Evolutionary conservation across 1,140 invertebrate species (phyloP), one percentile per base, ranked within the genome.

Genomic region (Hypsibius dujardini): DNA sequence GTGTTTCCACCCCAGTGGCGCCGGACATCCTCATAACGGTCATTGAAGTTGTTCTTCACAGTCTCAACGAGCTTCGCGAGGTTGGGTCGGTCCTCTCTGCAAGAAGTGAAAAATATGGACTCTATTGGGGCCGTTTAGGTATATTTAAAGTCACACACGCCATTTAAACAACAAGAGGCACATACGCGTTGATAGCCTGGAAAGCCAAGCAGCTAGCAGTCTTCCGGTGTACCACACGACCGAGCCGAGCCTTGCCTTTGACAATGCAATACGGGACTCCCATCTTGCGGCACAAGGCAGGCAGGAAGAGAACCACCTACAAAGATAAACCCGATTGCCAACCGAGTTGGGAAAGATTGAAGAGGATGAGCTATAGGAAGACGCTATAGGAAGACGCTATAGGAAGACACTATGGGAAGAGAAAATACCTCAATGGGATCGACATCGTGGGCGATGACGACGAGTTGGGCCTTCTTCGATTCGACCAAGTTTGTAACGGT

Each of bases 231-330:
- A 97, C 93, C 72, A 99, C 86, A 74, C 87, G 85, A 76, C 95
- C 96, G 59, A 99, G 82, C 74, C 95, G 86, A 46, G 95, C 90
- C 80, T 98, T 98, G 69, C 83, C 83, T 81, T 98, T 99, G 1
- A 98, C 86, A 76, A 99, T 97, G 80, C 93, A 97, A 79, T 99
- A 99, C 47, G 96, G 95, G 42, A 99, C 92, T 73, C 93, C 95
- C 95, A 98, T 99, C 81, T 98, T 98, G 75, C 95, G 87, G 84
- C 96, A 99, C 50, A 99, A 82, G 46, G 95, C 91, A 56, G 96
- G 96, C 74, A 99, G 82, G 84, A 94, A 97, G 1, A 99, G 82
- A 28, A 99, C 95, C 77, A 98, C 82, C 92, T 95, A 79, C 0
- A 87, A 87, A 75, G 76, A 77, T 74, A 72, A 72, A 73, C 60